Evolutionary conservation across 2,113 vertebrate species (phyloP), one percentile per base, ranked within the genome.

Genomic region (Ginglymostoma cirratum): DNA sequence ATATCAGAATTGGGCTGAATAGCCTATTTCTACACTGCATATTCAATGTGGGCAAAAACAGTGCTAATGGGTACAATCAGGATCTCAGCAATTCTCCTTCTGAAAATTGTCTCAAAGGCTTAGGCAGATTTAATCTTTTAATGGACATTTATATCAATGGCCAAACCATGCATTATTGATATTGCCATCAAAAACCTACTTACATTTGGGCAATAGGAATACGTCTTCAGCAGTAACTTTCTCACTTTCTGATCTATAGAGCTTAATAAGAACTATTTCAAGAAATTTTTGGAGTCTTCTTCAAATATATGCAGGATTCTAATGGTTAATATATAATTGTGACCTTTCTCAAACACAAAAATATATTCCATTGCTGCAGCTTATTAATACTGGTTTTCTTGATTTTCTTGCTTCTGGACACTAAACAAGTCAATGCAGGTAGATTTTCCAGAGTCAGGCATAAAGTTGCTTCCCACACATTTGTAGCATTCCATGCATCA

Each of bases 251-350:
- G 21, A 42, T 24, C n/a, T 69, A 38, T 23, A 23, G 21, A 67
- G 61, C 92, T 69, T 69, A 67, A 69, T 38, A 89, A 89, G 86
- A 24, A 89, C 52, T 69, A 67, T 94, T 69, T 66, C 92, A 94
- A 66, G 17, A 94, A 52, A 52, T 89, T 52, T 55, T 48, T 89
- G 92, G n/a, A n/a, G 61, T 52, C 52, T 90, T 52, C 52, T 17
- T 90, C 24, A 61, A 90, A 30, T 30, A 55, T 90, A 15, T 42
- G 8, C 14, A 66, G 34, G 48, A 89, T 52, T 52, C 86, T 30
- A 89, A 24, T 55, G 14, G 23, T 89, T 89, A 48, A 89, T 89
- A 30, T 48, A 86, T 89, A 89, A 89, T 14, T 87, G 8, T 23
- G 27, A 27, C 45, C 23, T 23, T 87, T 52, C 10, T 52, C 48